Evolutionary conservation across 2,797 vertebrate genomes (phyloP), one percentile per base, ranked within the genome.

Genomic region (Hypotaenidia philippensis): DNA sequence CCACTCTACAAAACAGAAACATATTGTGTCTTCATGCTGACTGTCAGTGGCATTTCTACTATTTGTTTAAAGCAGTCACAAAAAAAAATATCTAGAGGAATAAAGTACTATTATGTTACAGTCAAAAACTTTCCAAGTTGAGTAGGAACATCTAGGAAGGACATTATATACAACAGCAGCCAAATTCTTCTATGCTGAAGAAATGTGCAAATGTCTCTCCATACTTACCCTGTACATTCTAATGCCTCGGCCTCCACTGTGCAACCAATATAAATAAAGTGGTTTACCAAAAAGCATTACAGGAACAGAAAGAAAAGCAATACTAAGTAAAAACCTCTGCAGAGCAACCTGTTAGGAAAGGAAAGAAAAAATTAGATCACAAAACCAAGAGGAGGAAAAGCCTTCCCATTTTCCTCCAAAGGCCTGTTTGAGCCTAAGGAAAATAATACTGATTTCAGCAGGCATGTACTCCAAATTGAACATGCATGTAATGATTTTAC

Each of bases 281-380:
- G 99, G 99, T 96, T 99, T 99, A 38, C 99, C 99, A 57, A 99
- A 90, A 90, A 99, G 98, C 97, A 99, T 97, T 40, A 99, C 98
- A 0, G 99, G 99, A 61, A 99, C 98, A 2, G 98, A 98, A 93
- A 99, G 90, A 41, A 98, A 88, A 1, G 99, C 99, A 71, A 99
- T 45, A 5, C 97, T 90, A 31, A 99, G 91, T 50, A 99, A 96
- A 96, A 99, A 98, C 9, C 98, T 97, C 93, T 99, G 99, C 44
- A 99, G 94, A 23, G 98, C 98, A 34, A 90, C 94, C 99, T 99
- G 98, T 84, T 60, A 72, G 49, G 15, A 36, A 11, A 15, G 8
- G 4, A 50, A 81, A 47, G 38, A 2, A 47, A 60, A 66, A n/a
- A 55, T 9, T 1, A 82, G 69, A 16, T 40, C 13, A 55, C 11